phyloP scores from a whole-genome alignment of 2,888 invertebrate genomes.

The Xylocampa areola region DNA sequence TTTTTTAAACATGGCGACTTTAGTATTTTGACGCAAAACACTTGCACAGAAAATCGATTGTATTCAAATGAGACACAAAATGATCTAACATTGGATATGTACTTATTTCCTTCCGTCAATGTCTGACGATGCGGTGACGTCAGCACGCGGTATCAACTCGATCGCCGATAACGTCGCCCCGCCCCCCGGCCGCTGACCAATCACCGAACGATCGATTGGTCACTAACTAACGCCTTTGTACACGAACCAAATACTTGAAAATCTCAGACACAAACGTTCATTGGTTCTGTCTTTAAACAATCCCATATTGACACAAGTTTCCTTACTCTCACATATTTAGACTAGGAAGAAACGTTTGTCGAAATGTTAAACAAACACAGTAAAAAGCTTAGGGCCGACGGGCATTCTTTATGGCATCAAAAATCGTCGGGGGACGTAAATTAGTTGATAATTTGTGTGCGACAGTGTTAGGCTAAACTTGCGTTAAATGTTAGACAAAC shows the following conservation, averaged over 20 bases:
- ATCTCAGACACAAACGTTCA: conserved; percentile 52
- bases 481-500: conserved; percentile 87
- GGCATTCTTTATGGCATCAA: conserved; percentile 77
- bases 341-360: conserved; percentile 46
- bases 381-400: conserved; percentile 79
- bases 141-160: conserved; percentile 61
- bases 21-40: conserved; percentile 13
- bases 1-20: too few relatives aligned
- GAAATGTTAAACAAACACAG: conserved; percentile 65
- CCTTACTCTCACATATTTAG: conserved; percentile 52
- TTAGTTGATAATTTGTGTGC: conserved; percentile 89
- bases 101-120: conserved; percentile 45
- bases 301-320: conserved; percentile 52
- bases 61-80: conserved; percentile 48
- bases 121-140: conserved; percentile 73
- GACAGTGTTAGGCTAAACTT: conserved; percentile 83
- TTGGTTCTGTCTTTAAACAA: conserved; percentile 54
- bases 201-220: conserved; percentile 83
- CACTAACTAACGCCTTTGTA: conserved; percentile 73
- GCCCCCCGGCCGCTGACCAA: conserved; percentile 82
- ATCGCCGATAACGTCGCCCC: conserved; percentile 79
- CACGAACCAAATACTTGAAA: conserved; percentile 51
- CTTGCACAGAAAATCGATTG: conserved; percentile 36
- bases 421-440: conserved; percentile 81
- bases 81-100: conserved; percentile 27